A percentile compares a stretch with the other conserved stretches of the same genome.
These are phyloP conservation scores for Archegozetes longisetosus DNA, from an alignment of 1,140 invertebrate species.

Conservation along the genomic window DNA sequence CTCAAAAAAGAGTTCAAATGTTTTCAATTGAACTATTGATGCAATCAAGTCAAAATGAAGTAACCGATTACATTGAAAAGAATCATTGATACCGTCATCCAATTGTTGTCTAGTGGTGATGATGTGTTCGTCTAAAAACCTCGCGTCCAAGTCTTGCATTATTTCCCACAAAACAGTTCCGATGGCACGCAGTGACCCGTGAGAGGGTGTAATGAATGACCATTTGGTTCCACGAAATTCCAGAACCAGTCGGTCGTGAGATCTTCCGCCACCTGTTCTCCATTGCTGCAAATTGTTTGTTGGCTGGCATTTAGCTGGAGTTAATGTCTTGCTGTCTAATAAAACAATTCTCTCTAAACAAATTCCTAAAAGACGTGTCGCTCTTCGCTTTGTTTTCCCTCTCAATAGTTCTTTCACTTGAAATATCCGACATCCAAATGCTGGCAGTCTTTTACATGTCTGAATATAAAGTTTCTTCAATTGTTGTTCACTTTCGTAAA, in stretches of 20 bases:
- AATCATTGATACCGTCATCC: neutral
- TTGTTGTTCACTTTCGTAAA: constrained; percentile 47
- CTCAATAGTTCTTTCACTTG: constrained; percentile 48
- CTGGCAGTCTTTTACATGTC: constrained; percentile 44
- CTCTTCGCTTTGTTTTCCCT: constrained; percentile 40
- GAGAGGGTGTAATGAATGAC: constrained; percentile 35
- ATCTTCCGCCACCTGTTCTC: constrained; percentile 43
- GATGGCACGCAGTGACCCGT: constrained; percentile 34
- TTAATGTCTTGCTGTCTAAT: constrained; percentile 45
- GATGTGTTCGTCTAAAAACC: constrained; percentile 25
- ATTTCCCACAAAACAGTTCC: constrained; percentile 38
- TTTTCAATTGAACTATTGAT: no score
- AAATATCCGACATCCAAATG: constrained; percentile 46
- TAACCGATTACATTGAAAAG: neutral
- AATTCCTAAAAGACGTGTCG: constrained; percentile 43
- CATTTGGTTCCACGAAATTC: constrained; percentile 48
- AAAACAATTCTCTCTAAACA: constrained; percentile 42
- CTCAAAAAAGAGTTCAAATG: no score
- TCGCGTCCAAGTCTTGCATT: constrained; percentile 32
- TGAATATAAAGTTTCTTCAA: constrained; percentile 51
- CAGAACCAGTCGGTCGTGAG: constrained; percentile 43
- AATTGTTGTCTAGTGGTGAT: neutral
- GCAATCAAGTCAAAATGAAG: neutral
- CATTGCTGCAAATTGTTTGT: constrained; percentile 47
- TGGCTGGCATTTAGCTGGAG: constrained; percentile 40